Conservation (phyloP, 2,113 vertebrate genomes). For the Psettodes erumei region DNA sequence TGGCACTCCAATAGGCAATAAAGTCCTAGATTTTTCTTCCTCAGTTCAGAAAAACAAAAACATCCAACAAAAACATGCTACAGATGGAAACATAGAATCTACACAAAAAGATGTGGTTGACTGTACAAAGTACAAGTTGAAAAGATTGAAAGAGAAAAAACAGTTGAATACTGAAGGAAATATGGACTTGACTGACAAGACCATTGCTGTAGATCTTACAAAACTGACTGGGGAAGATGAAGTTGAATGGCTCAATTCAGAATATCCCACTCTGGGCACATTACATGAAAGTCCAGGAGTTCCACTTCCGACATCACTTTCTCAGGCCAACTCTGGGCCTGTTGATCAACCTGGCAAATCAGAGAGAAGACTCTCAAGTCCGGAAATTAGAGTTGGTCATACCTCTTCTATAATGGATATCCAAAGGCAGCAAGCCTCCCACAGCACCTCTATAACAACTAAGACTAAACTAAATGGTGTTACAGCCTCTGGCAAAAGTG, state of each 20-base stretch:
- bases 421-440: conserved; percentile 20
- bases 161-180: conserved; percentile 16
- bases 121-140: conserved; percentile 78
- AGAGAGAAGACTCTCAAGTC: conserved; percentile 36
- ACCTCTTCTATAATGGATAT: conserved; percentile 10
- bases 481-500: conserved; percentile 75
- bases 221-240: conserved; percentile 66
- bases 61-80: conserved; percentile 21
- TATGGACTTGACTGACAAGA: conserved; percentile 9
- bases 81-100: background rate
- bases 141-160: conserved; percentile 68
- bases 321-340: conserved; percentile 16
- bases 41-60: conserved; percentile 44
- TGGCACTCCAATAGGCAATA: conserved; percentile 51
- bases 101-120: conserved; percentile 64
- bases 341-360: conserved; percentile 32
- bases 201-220: conserved; percentile 72
- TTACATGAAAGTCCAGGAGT: conserved; percentile 17
- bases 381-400: conserved; percentile 17
- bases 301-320: conserved; percentile 6
- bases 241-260: conserved; percentile 40
- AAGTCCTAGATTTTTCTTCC: conserved; percentile 77
- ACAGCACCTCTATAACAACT: background rate
- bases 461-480: conserved; percentile 51
- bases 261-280: conserved; percentile 24